These are phyloP conservation scores for Lepus townsendii DNA, from an alignment of 2,797 vertebrate genomes.

Conservation along the genomic window DNA sequence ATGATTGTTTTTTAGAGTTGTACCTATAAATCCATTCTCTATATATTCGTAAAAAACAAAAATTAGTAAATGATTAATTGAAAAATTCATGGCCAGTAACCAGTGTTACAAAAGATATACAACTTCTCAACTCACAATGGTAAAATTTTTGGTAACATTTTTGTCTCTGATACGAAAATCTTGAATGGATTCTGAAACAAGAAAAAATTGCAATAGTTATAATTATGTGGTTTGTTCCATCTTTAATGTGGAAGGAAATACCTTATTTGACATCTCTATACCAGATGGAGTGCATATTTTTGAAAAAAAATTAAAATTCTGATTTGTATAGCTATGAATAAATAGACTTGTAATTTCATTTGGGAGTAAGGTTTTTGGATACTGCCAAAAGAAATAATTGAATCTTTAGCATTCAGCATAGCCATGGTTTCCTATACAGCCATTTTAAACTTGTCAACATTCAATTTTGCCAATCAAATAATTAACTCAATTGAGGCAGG, in stretches of 20 bases:
- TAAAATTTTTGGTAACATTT: background rate
- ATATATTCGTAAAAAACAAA: too few relatives aligned
- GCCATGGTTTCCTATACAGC: background rate
- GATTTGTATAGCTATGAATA: constrained; percentile 38
- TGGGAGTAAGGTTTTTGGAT: background rate
- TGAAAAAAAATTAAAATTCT: constrained; percentile 36
- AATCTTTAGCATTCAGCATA: constrained; percentile 26
- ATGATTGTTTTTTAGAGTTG: too few relatives aligned
- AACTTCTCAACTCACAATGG: background rate
- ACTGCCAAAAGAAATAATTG: constrained; percentile 19
- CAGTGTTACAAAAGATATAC: background rate
- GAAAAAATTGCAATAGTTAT: background rate
- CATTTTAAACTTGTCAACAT: constrained; percentile 36
- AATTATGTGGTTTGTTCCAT: constrained; percentile 38
- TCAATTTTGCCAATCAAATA: constrained; percentile 47
- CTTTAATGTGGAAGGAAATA: constrained; percentile 33
- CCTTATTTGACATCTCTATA: constrained; percentile 45
- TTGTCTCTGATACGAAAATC: background rate
- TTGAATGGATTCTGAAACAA: background rate
- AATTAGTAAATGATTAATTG: too few relatives aligned
- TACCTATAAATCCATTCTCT: too few relatives aligned
- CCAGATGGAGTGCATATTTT: constrained; percentile 63
- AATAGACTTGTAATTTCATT: constrained; percentile 41
- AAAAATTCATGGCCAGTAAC: background rate
- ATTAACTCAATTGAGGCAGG: background rate